Percentiles rank a stretch among this genome's conserved stretches.
phyloP scores from a whole-genome alignment of 2,888 invertebrate species.

The Girardia tigrina region DNA sequence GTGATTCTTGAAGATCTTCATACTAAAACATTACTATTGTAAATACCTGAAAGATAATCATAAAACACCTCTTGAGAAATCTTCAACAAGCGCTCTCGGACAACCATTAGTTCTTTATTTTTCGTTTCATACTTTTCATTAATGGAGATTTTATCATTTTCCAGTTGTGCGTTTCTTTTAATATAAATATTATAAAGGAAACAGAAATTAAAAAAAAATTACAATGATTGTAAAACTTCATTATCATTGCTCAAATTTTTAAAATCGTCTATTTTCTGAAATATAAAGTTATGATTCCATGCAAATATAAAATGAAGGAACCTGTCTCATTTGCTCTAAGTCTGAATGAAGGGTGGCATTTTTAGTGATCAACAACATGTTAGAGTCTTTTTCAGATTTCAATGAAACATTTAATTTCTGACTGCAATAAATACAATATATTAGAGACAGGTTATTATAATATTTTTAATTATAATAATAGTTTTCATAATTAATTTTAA shows the following conservation, averaged over 20 bases:
- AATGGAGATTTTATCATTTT: neutral
- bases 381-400: neutral
- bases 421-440: too few relatives aligned
- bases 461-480: too few relatives aligned
- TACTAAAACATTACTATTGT: neutral
- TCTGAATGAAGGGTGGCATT: neutral
- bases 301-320: neutral
- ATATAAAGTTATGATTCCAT: neutral
- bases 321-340: neutral
- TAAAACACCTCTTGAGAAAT: slow-evolving; percentile 2
- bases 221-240: neutral
- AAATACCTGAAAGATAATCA: neutral
- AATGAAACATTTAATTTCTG: neutral
- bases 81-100: neutral
- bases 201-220: neutral
- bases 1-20: slow-evolving; percentile 27
- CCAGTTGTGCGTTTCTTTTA: neutral
- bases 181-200: neutral
- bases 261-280: neutral
- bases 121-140: neutral
- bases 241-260: neutral
- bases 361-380: neutral
- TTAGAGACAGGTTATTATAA: too few relatives aligned
- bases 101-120: neutral
- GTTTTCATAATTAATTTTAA: too few relatives aligned